phyloP scores from a whole-genome alignment of 2,113 vertebrate species.

The Urocitellus parryii region DNA sequence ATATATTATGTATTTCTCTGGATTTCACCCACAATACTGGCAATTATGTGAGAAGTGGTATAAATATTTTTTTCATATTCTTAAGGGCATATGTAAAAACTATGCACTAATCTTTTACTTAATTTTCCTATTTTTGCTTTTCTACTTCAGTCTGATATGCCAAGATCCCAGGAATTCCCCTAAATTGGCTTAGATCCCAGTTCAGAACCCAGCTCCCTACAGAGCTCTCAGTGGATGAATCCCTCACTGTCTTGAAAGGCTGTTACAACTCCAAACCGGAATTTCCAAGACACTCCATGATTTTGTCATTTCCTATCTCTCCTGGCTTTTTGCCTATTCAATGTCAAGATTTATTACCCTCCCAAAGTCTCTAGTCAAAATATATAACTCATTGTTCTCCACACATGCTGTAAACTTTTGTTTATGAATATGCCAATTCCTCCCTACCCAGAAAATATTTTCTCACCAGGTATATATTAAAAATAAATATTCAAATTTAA shows the following conservation, averaged over 20 bases:
- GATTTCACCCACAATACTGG: neutral
- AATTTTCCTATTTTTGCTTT: neutral
- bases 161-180: neutral
- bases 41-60: neutral
- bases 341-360: constrained; percentile 42
- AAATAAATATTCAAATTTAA: constrained; percentile 57
- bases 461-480: constrained; percentile 55
- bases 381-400: constrained; percentile 26
- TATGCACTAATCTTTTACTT: neutral
- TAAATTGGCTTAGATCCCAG: too few species aligned
- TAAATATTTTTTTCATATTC: neutral
- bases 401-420: neutral
- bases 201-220: too few species aligned
- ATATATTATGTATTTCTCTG: neutral
- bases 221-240: neutral
- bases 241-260: neutral
- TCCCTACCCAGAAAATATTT: constrained; percentile 54
- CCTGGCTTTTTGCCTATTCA: neutral
- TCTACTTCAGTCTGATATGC: neutral
- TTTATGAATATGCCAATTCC: neutral
- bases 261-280: neutral
- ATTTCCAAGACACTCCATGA: neutral
- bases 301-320: neutral
- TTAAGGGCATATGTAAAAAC: neutral
- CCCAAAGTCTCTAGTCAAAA: constrained; percentile 26